phyloP scores from a whole-genome alignment of 2,797 vertebrate genomes.

The Cossypha heuglini region DNA sequence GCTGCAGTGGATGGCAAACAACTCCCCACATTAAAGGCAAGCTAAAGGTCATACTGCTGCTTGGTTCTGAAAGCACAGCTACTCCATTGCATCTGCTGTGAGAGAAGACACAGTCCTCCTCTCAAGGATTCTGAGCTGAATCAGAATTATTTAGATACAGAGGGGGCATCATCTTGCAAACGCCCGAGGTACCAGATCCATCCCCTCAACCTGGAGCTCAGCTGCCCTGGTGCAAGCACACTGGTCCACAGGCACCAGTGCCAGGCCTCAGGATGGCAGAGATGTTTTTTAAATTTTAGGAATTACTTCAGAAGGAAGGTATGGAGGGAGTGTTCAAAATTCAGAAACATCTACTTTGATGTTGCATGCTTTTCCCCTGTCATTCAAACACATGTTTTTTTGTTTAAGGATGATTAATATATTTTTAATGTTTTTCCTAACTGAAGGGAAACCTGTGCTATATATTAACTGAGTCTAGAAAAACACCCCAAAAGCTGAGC shows the following conservation, averaged over 20 bases:
- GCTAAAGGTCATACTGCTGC: background rate
- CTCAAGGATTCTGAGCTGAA: background rate
- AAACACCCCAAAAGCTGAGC: constrained; percentile 42
- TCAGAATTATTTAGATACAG: background rate
- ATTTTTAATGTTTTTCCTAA: constrained; percentile 59
- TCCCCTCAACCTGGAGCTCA: background rate
- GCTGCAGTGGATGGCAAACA: background rate
- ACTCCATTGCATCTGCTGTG: background rate
- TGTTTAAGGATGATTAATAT: constrained; percentile 67
- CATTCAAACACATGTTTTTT: constrained; percentile 54
- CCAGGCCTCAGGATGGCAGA: background rate
- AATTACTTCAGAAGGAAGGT: background rate
- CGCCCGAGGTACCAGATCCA: rapidly evolving
- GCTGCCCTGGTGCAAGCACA: background rate
- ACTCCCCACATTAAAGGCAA: constrained; percentile 14
- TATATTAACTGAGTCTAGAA: constrained; percentile 57
- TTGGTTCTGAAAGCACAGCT: background rate
- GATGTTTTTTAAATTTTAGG: background rate
- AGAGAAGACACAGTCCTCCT: background rate
- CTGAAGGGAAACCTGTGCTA: constrained; percentile 56
- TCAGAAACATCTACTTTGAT: constrained; percentile 16
- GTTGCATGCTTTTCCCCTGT: background rate
- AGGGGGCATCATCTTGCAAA: background rate
- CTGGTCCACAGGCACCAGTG: background rate
- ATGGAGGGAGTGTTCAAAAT: background rate